Percentiles rank a stretch among this genome's conserved stretches.
Conservation (phyloP, 2,113 vertebrate genomes). For the Tragelaphus scriptus region DNA sequence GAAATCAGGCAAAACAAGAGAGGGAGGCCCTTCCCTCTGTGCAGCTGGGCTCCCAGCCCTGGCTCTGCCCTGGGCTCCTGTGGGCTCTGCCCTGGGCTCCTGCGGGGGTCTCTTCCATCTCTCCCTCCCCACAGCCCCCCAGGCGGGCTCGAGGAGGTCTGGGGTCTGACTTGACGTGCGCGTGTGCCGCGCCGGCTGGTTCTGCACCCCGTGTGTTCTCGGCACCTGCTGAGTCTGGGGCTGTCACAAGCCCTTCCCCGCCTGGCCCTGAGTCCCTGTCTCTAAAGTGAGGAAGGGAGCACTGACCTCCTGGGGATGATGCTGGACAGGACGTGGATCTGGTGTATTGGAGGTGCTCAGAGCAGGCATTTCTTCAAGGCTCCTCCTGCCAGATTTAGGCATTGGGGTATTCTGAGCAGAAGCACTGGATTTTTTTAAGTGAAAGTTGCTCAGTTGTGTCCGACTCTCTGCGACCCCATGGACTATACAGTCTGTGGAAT, state of each 20-base stretch:
- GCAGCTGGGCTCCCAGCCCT: not conserved
- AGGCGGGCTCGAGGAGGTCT: not conserved
- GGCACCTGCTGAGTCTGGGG: not conserved
- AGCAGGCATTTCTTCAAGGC: too few species aligned
- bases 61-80: not conserved
- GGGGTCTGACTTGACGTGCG: rapidly evolving
- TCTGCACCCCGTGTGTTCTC: not conserved
- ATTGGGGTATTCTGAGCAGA: not conserved
- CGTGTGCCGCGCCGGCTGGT: rapidly evolving
- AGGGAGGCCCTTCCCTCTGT: not conserved
- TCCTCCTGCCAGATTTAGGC: not conserved
- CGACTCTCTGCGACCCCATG: not conserved
- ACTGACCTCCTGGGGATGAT: rapidly evolving
- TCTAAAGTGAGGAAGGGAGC: rapidly evolving
- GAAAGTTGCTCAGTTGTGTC: rapidly evolving
- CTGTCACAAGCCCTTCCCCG: not conserved
- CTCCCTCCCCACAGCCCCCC: rapidly evolving
- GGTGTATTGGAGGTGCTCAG: rapidly evolving
- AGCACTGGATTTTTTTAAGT: not conserved
- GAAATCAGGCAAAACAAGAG: not conserved
- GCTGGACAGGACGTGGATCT: rapidly evolving
- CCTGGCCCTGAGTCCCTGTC: rapidly evolving
- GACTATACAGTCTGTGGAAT: not conserved
- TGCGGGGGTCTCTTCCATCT: too few species aligned
- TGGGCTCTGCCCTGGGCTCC: not conserved